A percentile compares a stretch with the other conserved stretches of the same genome.
phyloP scores from a whole-genome alignment of 2,888 invertebrate species.

The Teleogryllus oceanicus region DNA sequence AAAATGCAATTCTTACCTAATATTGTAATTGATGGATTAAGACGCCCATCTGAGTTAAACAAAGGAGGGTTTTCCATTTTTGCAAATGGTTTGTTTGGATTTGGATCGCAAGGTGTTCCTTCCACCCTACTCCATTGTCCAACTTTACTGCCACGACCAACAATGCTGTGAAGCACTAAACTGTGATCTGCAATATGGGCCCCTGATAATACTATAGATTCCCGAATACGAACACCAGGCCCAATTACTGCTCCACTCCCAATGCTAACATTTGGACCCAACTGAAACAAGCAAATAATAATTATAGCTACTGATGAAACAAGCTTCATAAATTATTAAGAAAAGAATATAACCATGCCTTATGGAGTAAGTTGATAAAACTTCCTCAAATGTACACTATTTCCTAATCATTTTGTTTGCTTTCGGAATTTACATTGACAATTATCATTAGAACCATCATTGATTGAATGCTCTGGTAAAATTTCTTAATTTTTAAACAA shows the following conservation, averaged over 20 bases:
- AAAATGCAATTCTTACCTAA: constrained; percentile 61
- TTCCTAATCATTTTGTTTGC: too few relatives aligned
- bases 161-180: constrained; percentile 76
- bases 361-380: background rate
- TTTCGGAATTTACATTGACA: too few relatives aligned
- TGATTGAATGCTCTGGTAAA: too few relatives aligned
- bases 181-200: constrained; percentile 85
- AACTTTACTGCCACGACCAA: constrained; percentile 75
- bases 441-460: too few relatives aligned
- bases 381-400: too few relatives aligned
- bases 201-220: constrained; percentile 86
- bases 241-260: constrained; percentile 83
- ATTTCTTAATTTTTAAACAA: too few relatives aligned
- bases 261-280: constrained; percentile 98
- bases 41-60: constrained; percentile 86
- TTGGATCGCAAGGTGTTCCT: constrained; percentile 95
- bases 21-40: constrained; percentile 97
- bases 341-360: background rate
- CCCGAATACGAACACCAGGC: constrained; percentile 85
- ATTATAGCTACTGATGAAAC: background rate
- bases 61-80: constrained; percentile 95
- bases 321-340: background rate
- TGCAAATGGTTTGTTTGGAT: constrained; percentile 97
- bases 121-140: constrained; percentile 93
- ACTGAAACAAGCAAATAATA: constrained; percentile 53